Evolutionary conservation across 2,113 vertebrate species (phyloP), one percentile per base, ranked within the genome.

Genomic region (Sigmodon hispidus): DNA sequence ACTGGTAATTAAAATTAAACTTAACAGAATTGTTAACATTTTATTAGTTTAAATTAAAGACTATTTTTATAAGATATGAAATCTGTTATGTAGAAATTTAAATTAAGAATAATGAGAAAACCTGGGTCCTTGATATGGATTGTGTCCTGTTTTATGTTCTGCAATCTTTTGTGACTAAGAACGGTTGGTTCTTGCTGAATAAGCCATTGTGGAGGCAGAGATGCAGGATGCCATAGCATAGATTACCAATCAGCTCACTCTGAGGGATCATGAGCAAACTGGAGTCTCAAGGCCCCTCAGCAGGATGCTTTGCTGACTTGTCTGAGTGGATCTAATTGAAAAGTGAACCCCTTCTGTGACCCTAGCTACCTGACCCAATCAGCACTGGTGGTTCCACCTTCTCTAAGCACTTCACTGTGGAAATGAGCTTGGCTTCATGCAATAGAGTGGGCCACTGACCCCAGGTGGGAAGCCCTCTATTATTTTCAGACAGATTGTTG

Each of bases 271-370:
- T 45, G 91, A 91, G 67, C 34, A 52, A 48, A 50, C 24, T 90
- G 50, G 29, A 77, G 73, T 13, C 52, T 81, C 50, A 17, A 15
- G 83, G 70, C 13, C 59, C 73, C 48, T 55, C 83, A 95, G 43
- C 40, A 55, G 83, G 76, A 91, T 19, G 5, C 55, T 45, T 57
- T 63, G 40, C 87, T 86, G 52, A 45, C 45, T 87, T 79, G 73
- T 87, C 79, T 48, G 75, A 97, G 89, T 57, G n/a, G 61, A 79
- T 72, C 79, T 87, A 94, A 96, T 87, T 93, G 94, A 77, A 89
- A 86, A 89, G 55, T 65, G 90, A 89, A 55, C n/a, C 29, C 75
- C 69, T 95, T 55, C 87, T 81, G 80, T 80, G 91, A 86, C 87
- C n/a, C 69, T 45, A 55, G 90, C 73, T 59, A 87, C 61, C 92